Conservation (phyloP, 2,888 invertebrate genomes). For the Brachyopa scutellaris region DNA sequence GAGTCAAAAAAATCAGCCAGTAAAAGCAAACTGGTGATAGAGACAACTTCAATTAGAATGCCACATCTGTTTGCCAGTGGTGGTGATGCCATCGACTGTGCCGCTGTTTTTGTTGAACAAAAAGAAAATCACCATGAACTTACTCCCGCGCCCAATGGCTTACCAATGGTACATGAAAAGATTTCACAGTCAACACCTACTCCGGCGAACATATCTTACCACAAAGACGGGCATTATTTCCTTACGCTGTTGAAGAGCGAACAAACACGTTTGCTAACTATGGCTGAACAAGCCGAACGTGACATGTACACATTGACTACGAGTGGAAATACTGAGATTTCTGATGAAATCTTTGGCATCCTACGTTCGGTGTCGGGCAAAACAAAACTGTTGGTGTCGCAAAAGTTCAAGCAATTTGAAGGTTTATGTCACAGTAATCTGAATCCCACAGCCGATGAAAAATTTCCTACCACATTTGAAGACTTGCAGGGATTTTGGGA, state of each 20-base stretch:
- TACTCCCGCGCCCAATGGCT: slow-evolving; percentile 21
- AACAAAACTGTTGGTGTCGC: slow-evolving; percentile 90
- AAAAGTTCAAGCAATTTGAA: slow-evolving; percentile 96
- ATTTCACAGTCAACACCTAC: slow-evolving; percentile 33
- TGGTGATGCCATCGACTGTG: slow-evolving; percentile 57
- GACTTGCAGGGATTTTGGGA: slow-evolving; percentile 98
- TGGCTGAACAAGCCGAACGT: slow-evolving; percentile 86
- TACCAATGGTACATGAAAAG: background rate
- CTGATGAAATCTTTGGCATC: slow-evolving; percentile 90
- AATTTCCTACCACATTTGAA: slow-evolving; percentile 91
- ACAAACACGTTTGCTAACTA: slow-evolving; percentile 85
- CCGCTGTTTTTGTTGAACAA: slow-evolving; percentile 23
- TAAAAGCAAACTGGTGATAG: slow-evolving; percentile 31
- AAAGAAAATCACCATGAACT: slow-evolving; percentile 50
- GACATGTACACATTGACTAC: slow-evolving; percentile 83
- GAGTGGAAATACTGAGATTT: slow-evolving; percentile 81
- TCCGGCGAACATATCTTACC: slow-evolving; percentile 26
- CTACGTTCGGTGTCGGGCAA: slow-evolving; percentile 93
- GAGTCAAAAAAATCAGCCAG: slow-evolving; percentile 46
- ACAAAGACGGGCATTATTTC: slow-evolving; percentile 88
- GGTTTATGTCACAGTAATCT: slow-evolving; percentile 85
- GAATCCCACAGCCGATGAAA: slow-evolving; percentile 87
- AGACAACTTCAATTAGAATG: slow-evolving; percentile 42
- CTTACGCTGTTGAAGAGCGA: slow-evolving; percentile 87
- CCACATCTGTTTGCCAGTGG: slow-evolving; percentile 32